Evolutionary conservation across 2,888 invertebrate species (phyloP), one percentile per base, ranked within the genome.

Genomic region (Agonopterix heracliana): DNA sequence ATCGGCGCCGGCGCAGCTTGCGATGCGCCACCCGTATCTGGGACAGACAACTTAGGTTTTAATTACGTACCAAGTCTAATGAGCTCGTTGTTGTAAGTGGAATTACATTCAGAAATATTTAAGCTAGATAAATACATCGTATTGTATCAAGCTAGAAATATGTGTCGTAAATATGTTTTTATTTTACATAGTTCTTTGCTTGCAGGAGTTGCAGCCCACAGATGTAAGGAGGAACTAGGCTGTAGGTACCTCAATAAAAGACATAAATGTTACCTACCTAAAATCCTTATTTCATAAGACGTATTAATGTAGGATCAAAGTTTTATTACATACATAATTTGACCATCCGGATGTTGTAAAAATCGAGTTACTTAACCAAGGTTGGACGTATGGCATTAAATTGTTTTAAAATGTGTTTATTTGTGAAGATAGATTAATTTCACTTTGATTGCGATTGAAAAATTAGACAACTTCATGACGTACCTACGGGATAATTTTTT

Each of bases 11-110:
- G 54, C 61, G 71, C 66, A 73, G 72, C 70, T 86, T 85, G 78
- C 68, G 73, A 87, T 85, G 86, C 87, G 71, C 74, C 66, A 56
- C 75, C 74, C 78, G 87, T 85, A 84, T 74, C 76, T 81, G 75
- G 85, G 78, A 84, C 86, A 77, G 67, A 75, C 79, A 71, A 80
- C 81, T 81, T 77, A 77, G 73, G 77, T 78, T 79, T 81, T 86
- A 85, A 87, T 86, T 83, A 83, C 71, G 67, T 71, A 72, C 74
- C 61, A 66, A 64, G 66, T 66, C 67, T 81, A 78, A 79, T 81
- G 72, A 74, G 71, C 67, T 65, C 70, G 71, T 71, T 70, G 72
- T 71, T 64, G 26, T 50, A 11, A 44, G 36, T 9, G 44, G 7
- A 44, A 50, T 43, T 45, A 45, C 45, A 45, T n/a, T 26, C 26